Base-by-base conservation (phyloP, 2,113 vertebrate species). In the Percina caprodes region DNA sequence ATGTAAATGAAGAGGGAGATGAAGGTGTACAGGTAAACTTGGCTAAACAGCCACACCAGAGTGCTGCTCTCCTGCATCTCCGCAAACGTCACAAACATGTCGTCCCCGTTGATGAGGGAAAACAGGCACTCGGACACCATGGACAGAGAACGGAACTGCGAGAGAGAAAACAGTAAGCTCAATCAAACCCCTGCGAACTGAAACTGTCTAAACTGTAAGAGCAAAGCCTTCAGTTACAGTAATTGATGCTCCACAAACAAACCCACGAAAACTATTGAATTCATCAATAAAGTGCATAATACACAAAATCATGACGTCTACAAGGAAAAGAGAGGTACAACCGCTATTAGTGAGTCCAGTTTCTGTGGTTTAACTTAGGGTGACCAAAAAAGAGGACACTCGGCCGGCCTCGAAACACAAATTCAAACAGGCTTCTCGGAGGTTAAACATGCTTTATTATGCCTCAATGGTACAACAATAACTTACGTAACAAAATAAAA, bases 1-100 rank as follows among this genome's bases (percentile, higher is more conserved):
- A 99, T 98, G 95, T 98, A 99, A 94, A 99, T 99, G 93, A 99
- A 99, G 85, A 99, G 97, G 73, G 97, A 97, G 94, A 97, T 98
- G 95, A 98, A 99, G 85, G 95, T 96, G 93, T 99, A 99, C 4
- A 99, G 95, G 89, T 99, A 99, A 8, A 99, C 65, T 84, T 99
- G 98, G 81, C 95, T 96, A 86, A 95, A 95, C n/a, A 95, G 73
- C 94, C 95, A 95, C 77, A 95, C 95, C 69, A 95, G 86, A 1
- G 82, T 75, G 66, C 93, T 93, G 86, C 89, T 94, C 63, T 91
- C 93, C 80, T 95, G 90, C 94, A 96, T 90, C 68, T 83, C 93
- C 0, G 93, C 75, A 69, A 95, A 95, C 0, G 94, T 95, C 86
- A 95, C 94, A 14, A 92, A 95, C 95, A 95, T 96, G 91, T 95